Evolutionary conservation across 2,113 vertebrate species (phyloP), one percentile per base, ranked within the genome.

Genomic region (Etheostoma spectabile): DNA sequence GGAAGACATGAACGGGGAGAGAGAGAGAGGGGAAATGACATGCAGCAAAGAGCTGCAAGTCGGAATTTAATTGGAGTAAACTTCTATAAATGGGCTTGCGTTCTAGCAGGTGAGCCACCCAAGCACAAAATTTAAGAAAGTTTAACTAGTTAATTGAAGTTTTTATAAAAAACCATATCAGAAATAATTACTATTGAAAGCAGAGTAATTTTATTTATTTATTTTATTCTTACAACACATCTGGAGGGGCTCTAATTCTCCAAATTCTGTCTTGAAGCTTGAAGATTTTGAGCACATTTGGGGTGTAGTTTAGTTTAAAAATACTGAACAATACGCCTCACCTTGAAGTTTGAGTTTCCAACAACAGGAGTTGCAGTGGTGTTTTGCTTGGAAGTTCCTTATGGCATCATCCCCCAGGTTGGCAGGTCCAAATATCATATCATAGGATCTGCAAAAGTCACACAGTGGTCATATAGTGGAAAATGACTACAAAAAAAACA

Each of bases 341-440:
- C 98, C 98, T 48, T 98, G 98, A 92, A 99, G 98, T 92, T 99
- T 99, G 76, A 99, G 97, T 88, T 99, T 99, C 85, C 97, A 93
- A 89, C 98, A 99, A 94, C 98, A 99, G 79, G 97, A 98, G 91
- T 99, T 99, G 77, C 98, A 99, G 91, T 98, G 98, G 91, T 99
- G 98, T 90, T 99, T 99, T 0, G 98, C 95, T 82, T 98, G 94
- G 85, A 99, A 99, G 91, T 99, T 99, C 80, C 97, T 96, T 68
- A 99, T 99, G 83, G 98, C 98, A 83, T 99, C 98, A 82, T 99
- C 98, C 84, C 98, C 98, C 77, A 99, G 45, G 86, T 99, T 99
- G 83, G 98, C 98, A 0, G 98, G 98, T 35, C n/a, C n/a, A n/a
- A n/a, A n/a, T n/a, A n/a, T n/a, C 98, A 99, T 99, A 85, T 99